Conservation (phyloP, 2,888 invertebrate genomes). For the Catonia carolina region DNA sequence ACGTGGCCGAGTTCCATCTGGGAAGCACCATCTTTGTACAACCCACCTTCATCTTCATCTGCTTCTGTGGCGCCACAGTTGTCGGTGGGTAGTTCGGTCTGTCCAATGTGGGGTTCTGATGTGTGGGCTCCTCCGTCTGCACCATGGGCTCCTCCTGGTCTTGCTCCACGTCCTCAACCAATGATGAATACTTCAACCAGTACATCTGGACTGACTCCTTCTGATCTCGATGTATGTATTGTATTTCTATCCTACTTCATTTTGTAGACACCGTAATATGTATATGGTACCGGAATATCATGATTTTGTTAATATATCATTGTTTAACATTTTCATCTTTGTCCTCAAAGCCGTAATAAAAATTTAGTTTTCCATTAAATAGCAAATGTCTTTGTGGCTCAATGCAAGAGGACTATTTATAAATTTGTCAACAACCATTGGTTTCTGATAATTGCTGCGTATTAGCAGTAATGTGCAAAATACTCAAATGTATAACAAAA, state of each 20-base stretch:
- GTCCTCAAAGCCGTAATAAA: too few species aligned
- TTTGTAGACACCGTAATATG: not conserved
- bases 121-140: constrained; percentile 42
- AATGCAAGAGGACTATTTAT: too few species aligned
- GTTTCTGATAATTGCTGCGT: too few species aligned
- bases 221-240: constrained; percentile 23
- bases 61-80: constrained; percentile 18
- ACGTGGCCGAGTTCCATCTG: constrained; percentile 30
- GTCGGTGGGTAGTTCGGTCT: constrained; percentile 27
- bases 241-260: not conserved
- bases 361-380: too few species aligned
- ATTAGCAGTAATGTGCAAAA: too few species aligned
- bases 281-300: too few species aligned
- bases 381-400: too few species aligned
- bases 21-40: constrained; percentile 27
- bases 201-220: not conserved
- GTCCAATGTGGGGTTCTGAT: constrained; percentile 43
- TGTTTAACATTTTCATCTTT: too few species aligned
- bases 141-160: constrained; percentile 37
- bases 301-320: too few species aligned
- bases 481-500: too few species aligned
- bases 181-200: not conserved
- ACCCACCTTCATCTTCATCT: constrained; percentile 11
- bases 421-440: too few species aligned
- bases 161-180: constrained; percentile 30